A percentile compares a stretch with the other conserved stretches of the same genome.
Evolutionary conservation across 2,797 vertebrate genomes (phyloP).

Genomic region (Lindbergichthys nudifrons): DNA sequence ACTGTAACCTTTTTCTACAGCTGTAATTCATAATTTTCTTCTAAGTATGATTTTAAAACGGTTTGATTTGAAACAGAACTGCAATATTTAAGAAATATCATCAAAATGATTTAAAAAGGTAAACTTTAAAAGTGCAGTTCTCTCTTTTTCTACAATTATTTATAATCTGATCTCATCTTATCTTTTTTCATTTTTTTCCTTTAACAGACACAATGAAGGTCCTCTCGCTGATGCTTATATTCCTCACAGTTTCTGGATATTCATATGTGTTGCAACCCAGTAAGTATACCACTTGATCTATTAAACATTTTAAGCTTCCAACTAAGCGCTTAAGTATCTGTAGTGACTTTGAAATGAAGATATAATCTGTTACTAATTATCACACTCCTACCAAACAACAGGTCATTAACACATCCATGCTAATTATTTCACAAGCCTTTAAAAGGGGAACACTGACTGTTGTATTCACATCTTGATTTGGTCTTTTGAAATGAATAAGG

Average conservation of each 20-base stretch:
- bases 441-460: constrained; percentile 8
- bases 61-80: not conserved
- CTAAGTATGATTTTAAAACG: not conserved
- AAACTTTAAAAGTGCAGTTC: too few relatives aligned
- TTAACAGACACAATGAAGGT: constrained; percentile 74
- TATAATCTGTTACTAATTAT: not conserved
- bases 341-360: not conserved
- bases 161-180: not conserved
- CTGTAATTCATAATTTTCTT: not conserved
- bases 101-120: not conserved
- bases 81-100: not conserved
- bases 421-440: constrained; percentile 22
- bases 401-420: constrained; percentile 22
- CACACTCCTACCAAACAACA: not conserved
- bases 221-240: constrained; percentile 59
- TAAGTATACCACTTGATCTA: constrained; percentile 60
- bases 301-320: not conserved
- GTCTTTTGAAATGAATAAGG: not conserved
- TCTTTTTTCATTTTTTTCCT: not conserved
- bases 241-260: constrained; percentile 56
- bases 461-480: not conserved
- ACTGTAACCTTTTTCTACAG: not conserved
- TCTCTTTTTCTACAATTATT: not conserved
- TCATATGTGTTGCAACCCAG: constrained; percentile 64
- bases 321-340: too few relatives aligned